These are phyloP conservation scores for Andrena cerasifolii DNA, from an alignment of 1,140 invertebrate genomes.

Conservation along the genomic window DNA sequence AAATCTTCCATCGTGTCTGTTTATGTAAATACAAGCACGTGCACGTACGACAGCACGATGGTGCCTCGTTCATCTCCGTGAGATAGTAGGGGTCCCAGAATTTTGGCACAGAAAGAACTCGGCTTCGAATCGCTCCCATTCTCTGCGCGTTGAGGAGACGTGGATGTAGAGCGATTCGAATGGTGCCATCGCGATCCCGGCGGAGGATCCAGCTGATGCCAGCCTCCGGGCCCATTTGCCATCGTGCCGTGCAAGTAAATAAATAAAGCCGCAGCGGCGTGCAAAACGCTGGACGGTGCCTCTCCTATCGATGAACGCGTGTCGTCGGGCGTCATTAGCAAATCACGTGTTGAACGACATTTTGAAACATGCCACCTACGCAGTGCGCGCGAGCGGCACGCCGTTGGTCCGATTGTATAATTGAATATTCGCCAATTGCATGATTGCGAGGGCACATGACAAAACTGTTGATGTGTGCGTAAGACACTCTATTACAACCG, in stretches of 20 bases:
- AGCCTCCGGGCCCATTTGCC: no score
- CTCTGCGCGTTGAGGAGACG: no score
- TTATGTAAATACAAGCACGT: no score
- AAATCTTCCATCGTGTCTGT: no score
- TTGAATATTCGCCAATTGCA: constrained; percentile 81
- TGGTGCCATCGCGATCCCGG: no score
- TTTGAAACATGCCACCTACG: constrained; percentile 60
- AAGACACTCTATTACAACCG: constrained; percentile 44
- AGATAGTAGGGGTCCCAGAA: no score
- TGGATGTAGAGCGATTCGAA: no score
- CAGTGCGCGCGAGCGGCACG: constrained; percentile 36
- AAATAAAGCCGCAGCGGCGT: background rate
- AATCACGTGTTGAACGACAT: constrained; percentile 56
- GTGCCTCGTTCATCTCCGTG: no score
- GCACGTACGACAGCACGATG: no score
- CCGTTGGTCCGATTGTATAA: constrained; percentile 78
- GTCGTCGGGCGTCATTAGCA: constrained; percentile 49
- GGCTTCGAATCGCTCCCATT: no score
- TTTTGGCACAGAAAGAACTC: no score
- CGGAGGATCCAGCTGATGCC: no score
- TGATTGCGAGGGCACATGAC: constrained; percentile 79
- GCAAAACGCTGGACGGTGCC: background rate
- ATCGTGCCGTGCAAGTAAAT: background rate
- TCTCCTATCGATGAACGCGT: constrained; percentile 39
- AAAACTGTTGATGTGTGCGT: constrained; percentile 69